Base-by-base conservation (phyloP, 2,113 vertebrate genomes). In the Gallinago paraguaiae region DNA sequence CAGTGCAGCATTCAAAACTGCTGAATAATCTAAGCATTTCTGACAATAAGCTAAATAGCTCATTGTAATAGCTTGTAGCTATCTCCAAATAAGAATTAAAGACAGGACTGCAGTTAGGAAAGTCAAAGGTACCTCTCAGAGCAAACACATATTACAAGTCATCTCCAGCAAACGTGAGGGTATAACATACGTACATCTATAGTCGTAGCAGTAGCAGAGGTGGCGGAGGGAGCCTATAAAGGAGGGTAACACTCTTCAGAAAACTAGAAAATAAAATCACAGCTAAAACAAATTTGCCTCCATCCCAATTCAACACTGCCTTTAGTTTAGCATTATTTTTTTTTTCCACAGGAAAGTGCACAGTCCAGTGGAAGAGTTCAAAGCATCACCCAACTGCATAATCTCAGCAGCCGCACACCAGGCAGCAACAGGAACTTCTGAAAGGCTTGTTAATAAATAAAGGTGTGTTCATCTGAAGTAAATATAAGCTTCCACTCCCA, bases 11-110 rank as follows among this genome's bases (percentile, higher is more conserved):
- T 85, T 91, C 67, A 22, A 76, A 96, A 88, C 45, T 54, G 41
- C 63, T 95, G 86, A 86, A 76, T 59, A 89, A 90, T 72, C 65
- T 56, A 81, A 93, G 86, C 28, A 53, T 67, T 90, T 83, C 53
- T 89, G 53, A 84, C 81, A 88, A 60, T 48, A 95, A 84, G 63
- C 63, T 57, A 75, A 87, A 68, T 46, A 1, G 4, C 59, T 71
- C 24, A 56, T 67, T 72, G 20, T 50, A 78, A 88, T 23, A 92
- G 31, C 46, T 91, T 67, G 37, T 8, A 85, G 31, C 41, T 91
- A 59, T 60, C 46, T 74, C 71, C 43, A 45, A 6, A 53, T 12
- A 60, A 64, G 30, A 54, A 88, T 35, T 75, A 3, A n/a, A 90
- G 70, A 24, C 18, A 67, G 80, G 65, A 57, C 23, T 84, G 48